Evolutionary conservation across 2,888 invertebrate species (phyloP), one percentile per base, ranked within the genome.

Genomic region (Neria commutata): DNA sequence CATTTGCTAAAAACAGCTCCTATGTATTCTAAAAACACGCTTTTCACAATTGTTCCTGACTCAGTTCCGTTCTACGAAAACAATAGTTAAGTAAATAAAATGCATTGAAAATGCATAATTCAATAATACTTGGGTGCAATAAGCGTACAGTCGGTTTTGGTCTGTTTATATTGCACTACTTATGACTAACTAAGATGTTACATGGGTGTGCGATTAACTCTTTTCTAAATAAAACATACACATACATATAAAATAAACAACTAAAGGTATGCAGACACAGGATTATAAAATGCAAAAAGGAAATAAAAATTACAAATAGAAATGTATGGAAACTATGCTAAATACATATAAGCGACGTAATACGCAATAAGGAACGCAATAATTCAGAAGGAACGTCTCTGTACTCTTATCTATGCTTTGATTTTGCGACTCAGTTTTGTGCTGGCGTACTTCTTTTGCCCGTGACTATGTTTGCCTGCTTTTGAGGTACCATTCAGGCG

Each of bases 381-480:
- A 33, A 10, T 10, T 34, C 46, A 19, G 34, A 46, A 48, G 47
- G 42, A 16, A 52, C 24, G 37, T 34, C 14, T 21, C 33, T 33
- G 10, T 11, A 17, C 47, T 55, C 47, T 55, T 48, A 55, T 59
- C 62, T 78, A 81, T 66, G 82, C 74, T 68, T 82, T 82, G 54
- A 82, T 78, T 61, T 80, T 79, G 58, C 82, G 75, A 10, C 82
- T 81, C 59, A 81, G 61, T 58, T 81, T 80, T 45, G 76, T 75
- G 33, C 68, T 62, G 14, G 72, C 70, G 66, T 77, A 78, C 63
- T 77, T 80, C 58, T 69, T 72, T 55, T 65, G 64, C 62, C 68
- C 57, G 42, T 64, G 64, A 54, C 70, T 70, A 53, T 72, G 75
- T 56, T 75, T 76, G 60, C 64, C 72, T 16, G 63, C 61, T 24